Percentiles rank a stretch among this genome's conserved stretches.
Evolutionary conservation across 2,888 invertebrate genomes (phyloP).

Genomic region (Orthonychiurus folsomi): DNA sequence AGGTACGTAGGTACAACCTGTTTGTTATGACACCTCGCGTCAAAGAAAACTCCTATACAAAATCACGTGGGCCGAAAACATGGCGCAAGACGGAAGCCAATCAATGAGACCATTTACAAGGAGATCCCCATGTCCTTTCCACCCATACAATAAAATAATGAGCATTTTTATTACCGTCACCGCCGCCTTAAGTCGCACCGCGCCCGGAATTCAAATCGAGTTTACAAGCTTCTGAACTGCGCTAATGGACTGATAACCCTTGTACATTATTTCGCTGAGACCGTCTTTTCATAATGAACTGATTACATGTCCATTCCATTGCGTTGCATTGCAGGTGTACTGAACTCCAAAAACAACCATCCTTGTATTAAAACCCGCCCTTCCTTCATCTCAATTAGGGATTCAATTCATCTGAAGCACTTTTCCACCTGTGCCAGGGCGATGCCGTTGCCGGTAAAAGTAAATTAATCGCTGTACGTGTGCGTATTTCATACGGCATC

Average conservation of each 20-base stretch:
- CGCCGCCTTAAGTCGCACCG: too few species aligned
- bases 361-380: not conserved
- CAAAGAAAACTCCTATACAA: not conserved
- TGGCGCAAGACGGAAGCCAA: too few species aligned
- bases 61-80: not conserved
- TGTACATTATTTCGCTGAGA: not conserved
- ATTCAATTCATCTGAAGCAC: not conserved
- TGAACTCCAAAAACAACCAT: not conserved
- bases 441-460: not conserved
- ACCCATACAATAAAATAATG: not conserved
- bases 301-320: not conserved
- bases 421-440: not conserved
- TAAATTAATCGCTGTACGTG: not conserved
- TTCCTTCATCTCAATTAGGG: constrained; percentile 1
- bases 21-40: not conserved
- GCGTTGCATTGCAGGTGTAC: not conserved
- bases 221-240: not conserved
- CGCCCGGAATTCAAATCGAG: too few species aligned
- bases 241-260: not conserved
- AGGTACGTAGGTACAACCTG: too few species aligned
- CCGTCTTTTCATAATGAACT: not conserved
- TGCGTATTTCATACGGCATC: too few species aligned
- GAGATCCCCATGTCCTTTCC: too few species aligned
- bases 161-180: not conserved
- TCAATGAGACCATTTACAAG: too few species aligned